Evolutionary conservation across 2,113 vertebrate species (phyloP).

Genomic region (Motacilla tschutschensis): DNA sequence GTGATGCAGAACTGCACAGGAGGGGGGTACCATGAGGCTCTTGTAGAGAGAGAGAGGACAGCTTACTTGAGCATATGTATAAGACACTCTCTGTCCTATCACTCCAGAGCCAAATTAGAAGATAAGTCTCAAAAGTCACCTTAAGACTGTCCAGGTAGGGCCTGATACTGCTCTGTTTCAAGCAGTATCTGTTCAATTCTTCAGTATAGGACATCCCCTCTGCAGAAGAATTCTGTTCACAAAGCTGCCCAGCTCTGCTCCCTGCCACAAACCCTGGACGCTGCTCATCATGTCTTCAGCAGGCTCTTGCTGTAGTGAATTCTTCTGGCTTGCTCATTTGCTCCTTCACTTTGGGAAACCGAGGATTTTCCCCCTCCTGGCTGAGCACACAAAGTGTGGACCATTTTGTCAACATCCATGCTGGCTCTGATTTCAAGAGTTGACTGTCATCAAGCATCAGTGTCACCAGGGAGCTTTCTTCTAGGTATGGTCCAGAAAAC

Average conservation of each 20-base stretch:
- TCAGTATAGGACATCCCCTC: neutral
- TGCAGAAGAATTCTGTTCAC: neutral
- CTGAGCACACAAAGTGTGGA: neutral
- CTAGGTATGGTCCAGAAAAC: slow-evolving; percentile 34
- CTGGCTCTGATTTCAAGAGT: slow-evolving; percentile 37
- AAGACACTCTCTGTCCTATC: neutral
- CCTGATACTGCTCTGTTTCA: neutral
- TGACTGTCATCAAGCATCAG: slow-evolving; percentile 52
- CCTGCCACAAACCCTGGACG: neutral
- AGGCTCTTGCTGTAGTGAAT: neutral
- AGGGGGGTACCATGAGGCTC: neutral
- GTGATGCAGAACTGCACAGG: neutral
- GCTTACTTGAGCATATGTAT: neutral
- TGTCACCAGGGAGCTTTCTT: slow-evolving; percentile 28
- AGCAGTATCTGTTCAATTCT: neutral
- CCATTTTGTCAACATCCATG: slow-evolving; percentile 17
- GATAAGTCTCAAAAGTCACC: neutral
- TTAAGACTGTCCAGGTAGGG: neutral
- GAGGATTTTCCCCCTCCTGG: neutral
- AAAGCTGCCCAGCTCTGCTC: neutral
- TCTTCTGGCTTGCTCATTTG: neutral
- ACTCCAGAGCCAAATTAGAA: neutral
- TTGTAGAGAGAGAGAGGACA: neutral
- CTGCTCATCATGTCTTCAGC: neutral
- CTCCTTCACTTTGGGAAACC: neutral